Conservation (phyloP, 2,888 invertebrate species). For the Amphiduros pacificus region DNA sequence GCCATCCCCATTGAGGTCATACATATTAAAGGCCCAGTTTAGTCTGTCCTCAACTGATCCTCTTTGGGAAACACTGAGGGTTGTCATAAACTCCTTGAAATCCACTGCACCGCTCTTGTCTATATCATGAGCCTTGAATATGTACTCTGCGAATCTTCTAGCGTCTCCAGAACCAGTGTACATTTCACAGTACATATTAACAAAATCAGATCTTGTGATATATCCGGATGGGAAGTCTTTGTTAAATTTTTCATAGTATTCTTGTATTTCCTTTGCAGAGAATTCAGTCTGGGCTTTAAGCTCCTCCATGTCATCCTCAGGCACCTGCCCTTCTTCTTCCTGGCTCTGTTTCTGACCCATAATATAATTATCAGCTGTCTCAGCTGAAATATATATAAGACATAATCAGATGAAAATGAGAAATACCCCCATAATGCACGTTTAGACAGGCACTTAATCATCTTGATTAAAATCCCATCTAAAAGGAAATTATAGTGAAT, state of each 20-base stretch:
- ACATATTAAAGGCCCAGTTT: background rate
- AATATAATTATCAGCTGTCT: no score
- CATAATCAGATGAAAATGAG: no score
- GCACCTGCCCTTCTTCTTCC: no score
- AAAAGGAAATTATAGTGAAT: no score
- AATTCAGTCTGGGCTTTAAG: no score
- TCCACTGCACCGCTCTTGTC: background rate
- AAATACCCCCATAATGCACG: no score
- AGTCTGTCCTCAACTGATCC: background rate
- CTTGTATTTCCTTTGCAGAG: background rate
- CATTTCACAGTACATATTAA: background rate
- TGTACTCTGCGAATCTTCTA: background rate
- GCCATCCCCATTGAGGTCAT: background rate
- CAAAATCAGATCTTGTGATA: background rate
- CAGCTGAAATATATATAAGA: no score
- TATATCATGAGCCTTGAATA: background rate
- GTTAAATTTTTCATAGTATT: background rate
- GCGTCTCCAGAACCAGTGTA: background rate
- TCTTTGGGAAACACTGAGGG: background rate
- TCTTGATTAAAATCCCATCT: no score
- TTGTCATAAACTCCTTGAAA: background rate
- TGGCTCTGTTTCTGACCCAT: no score
- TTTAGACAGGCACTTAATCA: no score
- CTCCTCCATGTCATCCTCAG: no score
- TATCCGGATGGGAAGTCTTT: background rate